Evolutionary conservation across 2,797 vertebrate species (phyloP), one percentile per base, ranked within the genome.

Genomic region (Chelidonichthys spinosus): DNA sequence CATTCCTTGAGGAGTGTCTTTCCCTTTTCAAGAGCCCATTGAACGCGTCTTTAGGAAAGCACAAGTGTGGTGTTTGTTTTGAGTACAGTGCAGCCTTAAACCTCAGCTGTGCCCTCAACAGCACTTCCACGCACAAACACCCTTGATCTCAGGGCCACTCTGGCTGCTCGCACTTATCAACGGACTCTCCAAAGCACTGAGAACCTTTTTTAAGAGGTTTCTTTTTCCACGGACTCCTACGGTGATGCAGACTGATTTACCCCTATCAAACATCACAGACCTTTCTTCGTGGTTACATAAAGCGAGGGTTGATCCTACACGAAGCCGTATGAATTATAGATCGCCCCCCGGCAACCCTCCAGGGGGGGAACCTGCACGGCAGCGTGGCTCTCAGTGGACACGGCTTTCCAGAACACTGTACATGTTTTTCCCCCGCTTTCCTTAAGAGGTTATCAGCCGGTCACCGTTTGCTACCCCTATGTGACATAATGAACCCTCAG

Each of bases 241-340:
- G 54, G 58, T 25, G 72, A 49, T 60, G 54, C 33, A 62, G 73
- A 59, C 36, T 17, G 61, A 79, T 73, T 61, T 36, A 50, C 17
- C 66, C 43, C 6, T 56, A 69, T 63, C 17, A 4, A 76, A 76
- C 87, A 54, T 69, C 42, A 69, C 55, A 69, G 43, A 63, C 25
- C 54, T 74, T 68, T 76, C 42, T 69, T 58, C 25, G 1, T 42
- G 55, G 82, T 89, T 89, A 86, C 85, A 75, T 85, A 85, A 90
- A 69, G 63, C 63, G 35, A 6, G 32, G 54, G 66, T 40, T 81
- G 81, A 84, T 86, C 73, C 55, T 81, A 52, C 64, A 37, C 7
- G 10, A 67, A 77, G 69, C 10, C 7, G 13, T 56, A 85, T 91
- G 72, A 83, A 91, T 90, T 86, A 90, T 87, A 78, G 54, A 90